Evolutionary conservation across 2,888 invertebrate species (phyloP).

Genomic region (Drosophila mimetica): DNA sequence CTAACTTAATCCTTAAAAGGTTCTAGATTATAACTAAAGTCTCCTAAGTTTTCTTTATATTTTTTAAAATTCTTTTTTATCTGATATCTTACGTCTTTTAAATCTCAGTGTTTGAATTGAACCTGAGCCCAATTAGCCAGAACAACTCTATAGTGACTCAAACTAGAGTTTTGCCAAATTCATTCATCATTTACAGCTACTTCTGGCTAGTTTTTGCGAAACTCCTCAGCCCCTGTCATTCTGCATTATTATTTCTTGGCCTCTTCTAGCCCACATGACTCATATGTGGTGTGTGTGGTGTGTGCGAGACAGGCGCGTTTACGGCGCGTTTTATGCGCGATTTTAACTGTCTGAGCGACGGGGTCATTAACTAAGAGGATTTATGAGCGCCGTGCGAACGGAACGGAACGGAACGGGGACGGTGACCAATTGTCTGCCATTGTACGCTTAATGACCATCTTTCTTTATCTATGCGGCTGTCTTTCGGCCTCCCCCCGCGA

Average conservation of each 20-base stretch:
- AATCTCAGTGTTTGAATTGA: background rate
- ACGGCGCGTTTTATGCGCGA: constrained; percentile 65
- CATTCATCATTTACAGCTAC: constrained; percentile 22
- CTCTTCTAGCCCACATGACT: constrained; percentile 54
- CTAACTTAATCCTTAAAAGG: too few relatives aligned
- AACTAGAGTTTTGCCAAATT: constrained; percentile 24
- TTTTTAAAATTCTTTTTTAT: background rate
- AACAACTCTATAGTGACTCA: constrained; percentile 6
- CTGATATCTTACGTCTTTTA: background rate
- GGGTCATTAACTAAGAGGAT: constrained; percentile 78
- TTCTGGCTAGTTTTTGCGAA: constrained; percentile 18
- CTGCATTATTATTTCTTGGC: constrained; percentile 9
- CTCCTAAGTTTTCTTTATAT: background rate
- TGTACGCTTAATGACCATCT: constrained; percentile 52
- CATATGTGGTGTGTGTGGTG: constrained; percentile 35
- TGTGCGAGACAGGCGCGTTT: constrained; percentile 51
- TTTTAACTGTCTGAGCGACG: constrained; percentile 77
- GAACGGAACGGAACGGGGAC: constrained; percentile 23
- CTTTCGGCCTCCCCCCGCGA: constrained; percentile 19
- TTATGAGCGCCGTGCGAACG: constrained; percentile 66
- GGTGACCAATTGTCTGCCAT: constrained; percentile 75
- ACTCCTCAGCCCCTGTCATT: constrained; percentile 3
- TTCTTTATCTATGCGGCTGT: constrained; percentile 30
- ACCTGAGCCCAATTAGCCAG: background rate
- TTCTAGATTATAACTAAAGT: too few relatives aligned